Base-by-base conservation (phyloP, 37 sponge, comb jelly and placozoan genomes). In the Geodia barretti region DNA sequence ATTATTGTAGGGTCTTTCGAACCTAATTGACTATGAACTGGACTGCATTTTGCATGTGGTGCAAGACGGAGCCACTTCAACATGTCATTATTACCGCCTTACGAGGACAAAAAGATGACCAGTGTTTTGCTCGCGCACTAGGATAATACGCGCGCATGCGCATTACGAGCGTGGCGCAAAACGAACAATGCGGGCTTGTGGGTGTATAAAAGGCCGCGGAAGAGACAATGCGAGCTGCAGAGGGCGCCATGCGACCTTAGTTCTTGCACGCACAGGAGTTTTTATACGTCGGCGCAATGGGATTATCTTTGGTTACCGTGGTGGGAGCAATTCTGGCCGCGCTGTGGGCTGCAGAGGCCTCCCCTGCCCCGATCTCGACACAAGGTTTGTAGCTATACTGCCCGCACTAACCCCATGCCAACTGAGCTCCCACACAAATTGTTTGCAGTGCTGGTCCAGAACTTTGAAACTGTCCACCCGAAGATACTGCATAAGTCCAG, bases 11-110 rank as follows among this genome's bases (percentile, higher is more conserved):
- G 75, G 71, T 65, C 60, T 30, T 29, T 43, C 41, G 26, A 90
- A 90, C 83, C 76, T 72, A 32, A 59, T 90, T 26, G 80, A 85
- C 71, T 85, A 85, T 72, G 91, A 90, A 72, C 79, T 90, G 37
- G 82, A 82, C 43, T 85, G 82, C 39, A 81, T 90, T 39, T 9
- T 90, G 0, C 91, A 90, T 34, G 19, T 84, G 11, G 84, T 83
- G 5, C 61, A 78, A 1, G 40, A 66, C 36, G 41, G 59, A 3
- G 54, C 63, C 39, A n/a, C 4, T 3, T 74, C 66, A n/a, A 83
- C 40, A 0, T 89, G 89, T 39, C 74, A 89, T 39, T 89, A 63
- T 62, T 89, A 89, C 35, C 71, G 72, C 1, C 72, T 80, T 33
- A 70, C 31, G n/a, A 80, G 81, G 54, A 47, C 14, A 7, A 47